These are phyloP conservation scores for Andrena marginata DNA, from an alignment of 2,888 invertebrate species.

Conservation along the genomic window DNA sequence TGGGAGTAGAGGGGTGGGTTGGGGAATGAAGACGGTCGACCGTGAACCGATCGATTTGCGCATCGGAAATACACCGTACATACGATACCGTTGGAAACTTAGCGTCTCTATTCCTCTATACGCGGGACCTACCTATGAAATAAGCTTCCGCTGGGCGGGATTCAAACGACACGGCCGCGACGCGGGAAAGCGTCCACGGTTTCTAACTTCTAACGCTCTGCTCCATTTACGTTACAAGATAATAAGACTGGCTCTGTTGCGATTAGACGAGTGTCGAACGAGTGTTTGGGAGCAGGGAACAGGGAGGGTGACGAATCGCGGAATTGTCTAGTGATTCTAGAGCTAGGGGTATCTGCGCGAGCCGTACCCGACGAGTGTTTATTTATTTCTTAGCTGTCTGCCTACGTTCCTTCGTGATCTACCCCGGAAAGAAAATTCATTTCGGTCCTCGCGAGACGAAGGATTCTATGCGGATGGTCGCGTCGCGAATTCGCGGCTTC, in stretches of 20 bases:
- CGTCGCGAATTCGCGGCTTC: conserved; percentile 8
- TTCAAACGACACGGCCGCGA: conserved; percentile 51
- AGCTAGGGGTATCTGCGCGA: not conserved
- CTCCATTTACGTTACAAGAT: conserved; percentile 51
- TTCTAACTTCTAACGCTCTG: conserved; percentile 10
- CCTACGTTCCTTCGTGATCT: too few relatives aligned
- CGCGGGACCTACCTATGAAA: conserved; percentile 56
- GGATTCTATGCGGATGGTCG: not conserved
- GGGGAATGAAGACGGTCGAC: conserved; percentile 23
- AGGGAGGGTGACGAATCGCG: conserved; percentile 15
- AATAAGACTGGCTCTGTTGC: conserved; percentile 68
- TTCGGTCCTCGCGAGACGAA: not conserved
- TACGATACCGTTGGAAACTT: conserved; percentile 41
- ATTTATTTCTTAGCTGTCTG: too few relatives aligned
- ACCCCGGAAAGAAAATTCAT: too few relatives aligned
- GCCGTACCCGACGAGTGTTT: not conserved
- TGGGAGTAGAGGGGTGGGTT: not conserved
- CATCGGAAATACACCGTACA: conserved; percentile 39
- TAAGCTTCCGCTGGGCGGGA: conserved; percentile 59
- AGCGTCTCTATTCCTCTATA: conserved; percentile 33
- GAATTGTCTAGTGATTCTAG: not conserved
- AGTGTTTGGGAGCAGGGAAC: conserved; percentile 28
- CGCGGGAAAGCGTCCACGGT: conserved; percentile 58
- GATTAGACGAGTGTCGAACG: conserved; percentile 64
- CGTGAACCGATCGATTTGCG: conserved; percentile 39